Evolutionary conservation across 2,113 vertebrate species (phyloP).

Genomic region (Phoenicopterus ruber): DNA sequence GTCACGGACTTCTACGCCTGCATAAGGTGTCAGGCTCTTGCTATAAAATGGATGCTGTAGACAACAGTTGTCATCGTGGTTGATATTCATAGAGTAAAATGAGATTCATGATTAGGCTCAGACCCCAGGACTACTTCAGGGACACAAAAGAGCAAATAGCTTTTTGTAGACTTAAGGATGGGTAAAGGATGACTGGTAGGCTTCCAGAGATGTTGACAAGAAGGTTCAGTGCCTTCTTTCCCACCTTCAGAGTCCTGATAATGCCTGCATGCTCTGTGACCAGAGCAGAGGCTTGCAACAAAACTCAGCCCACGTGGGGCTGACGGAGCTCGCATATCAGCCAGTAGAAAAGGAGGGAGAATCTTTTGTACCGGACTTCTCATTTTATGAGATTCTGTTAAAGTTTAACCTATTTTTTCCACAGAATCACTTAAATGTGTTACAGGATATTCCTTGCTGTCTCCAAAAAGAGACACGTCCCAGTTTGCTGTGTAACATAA

Average conservation of each 20-base stretch:
- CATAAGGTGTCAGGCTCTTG: neutral
- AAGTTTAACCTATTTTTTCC: neutral
- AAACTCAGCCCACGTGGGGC: neutral
- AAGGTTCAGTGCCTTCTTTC: neutral
- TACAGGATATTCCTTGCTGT: neutral
- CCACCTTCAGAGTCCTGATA: neutral
- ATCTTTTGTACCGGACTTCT: neutral
- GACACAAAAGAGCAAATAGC: neutral
- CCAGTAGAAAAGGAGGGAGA: neutral
- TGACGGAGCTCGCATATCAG: neutral
- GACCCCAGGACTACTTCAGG: neutral
- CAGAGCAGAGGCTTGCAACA: neutral
- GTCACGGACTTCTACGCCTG: neutral
- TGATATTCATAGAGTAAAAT: neutral
- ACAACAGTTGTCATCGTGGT: neutral
- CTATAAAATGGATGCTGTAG: neutral
- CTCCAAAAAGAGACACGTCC: neutral
- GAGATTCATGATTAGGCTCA: neutral
- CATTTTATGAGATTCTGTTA: neutral
- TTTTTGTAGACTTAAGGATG: neutral
- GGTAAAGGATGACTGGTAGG: neutral
- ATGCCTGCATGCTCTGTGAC: neutral
- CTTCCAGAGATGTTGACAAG: neutral
- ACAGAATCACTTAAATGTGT: neutral
- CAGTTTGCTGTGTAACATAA: neutral